Base-by-base conservation (phyloP, 2,113 vertebrate genomes). In the Corapipo altera region DNA sequence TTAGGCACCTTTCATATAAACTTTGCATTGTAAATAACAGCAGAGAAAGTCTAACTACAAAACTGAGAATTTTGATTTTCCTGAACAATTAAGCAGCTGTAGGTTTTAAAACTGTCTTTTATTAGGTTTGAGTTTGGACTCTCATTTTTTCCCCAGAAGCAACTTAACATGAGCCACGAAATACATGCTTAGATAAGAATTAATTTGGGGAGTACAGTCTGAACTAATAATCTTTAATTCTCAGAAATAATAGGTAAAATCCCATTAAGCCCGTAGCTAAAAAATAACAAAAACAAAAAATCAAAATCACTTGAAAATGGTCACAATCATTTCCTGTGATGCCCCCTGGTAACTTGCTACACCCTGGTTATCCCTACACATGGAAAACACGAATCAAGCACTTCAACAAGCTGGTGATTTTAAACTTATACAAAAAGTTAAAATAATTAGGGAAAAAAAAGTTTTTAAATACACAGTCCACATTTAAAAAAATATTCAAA, bases 1-100 rank as follows among this genome's bases (percentile, higher is more conserved):
- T 95, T 94, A 97, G 97, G 97, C 97, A 97, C 97, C 96, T 96
- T 96, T 87, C 76, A 92, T 87, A 96, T 72, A 95, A 93, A 96
- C 76, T 90, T 91, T 87, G 92, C 86, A 91, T 89, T 92, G 74
- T 91, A 83, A 88, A 33, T 54, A 88, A 92, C 46, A 93, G 64
- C 55, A 93, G 91, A 85, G 79, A 85, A 91, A 95, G 33, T 95
- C 79, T 91, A 96, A 94, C 91, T 93, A 95, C 70, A 65, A 85
- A 96, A 96, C 85, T 19, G 66, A 90, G 59, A 85, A 93, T 64
- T 79, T 41, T 78, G 52, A 95, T 95, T 96, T 97, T 97, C 78
- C 95, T 96, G 95, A 91, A 96, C 33, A 97, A 73, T 81, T 89
- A 93, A 95, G 92, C 88, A 97, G 90, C 92, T 97, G 69, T 67